phyloP scores from a whole-genome alignment of 2,888 invertebrate genomes.

The Octonoba sinensis region DNA sequence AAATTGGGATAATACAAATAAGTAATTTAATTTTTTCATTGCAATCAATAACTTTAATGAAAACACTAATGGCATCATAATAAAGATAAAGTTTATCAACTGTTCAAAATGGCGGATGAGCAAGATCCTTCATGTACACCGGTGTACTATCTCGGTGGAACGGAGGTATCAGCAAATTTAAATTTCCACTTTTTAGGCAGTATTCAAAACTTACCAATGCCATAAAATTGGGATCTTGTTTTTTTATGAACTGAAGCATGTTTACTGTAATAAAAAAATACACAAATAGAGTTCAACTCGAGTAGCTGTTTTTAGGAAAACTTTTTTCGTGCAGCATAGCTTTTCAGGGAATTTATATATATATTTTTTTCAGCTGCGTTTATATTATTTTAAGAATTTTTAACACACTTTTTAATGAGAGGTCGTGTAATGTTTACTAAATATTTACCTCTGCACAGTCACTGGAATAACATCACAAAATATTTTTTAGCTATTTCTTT shows the following conservation, averaged over 20 bases:
- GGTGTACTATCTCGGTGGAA: constrained; percentile 60
- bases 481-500: background rate
- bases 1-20: too few relatives aligned
- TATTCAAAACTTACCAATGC: background rate
- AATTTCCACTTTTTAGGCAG: background rate
- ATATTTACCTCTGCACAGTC: background rate
- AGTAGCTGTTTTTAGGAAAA: too few relatives aligned
- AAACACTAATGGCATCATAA: background rate
- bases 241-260: too few relatives aligned
- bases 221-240: background rate
- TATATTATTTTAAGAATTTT: too few relatives aligned
- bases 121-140: constrained; percentile 63
- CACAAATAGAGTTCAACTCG: too few relatives aligned
- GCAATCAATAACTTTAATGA: background rate
- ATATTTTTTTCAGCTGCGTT: too few relatives aligned
- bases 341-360: too few relatives aligned
- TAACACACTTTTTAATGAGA: too few relatives aligned
- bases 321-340: too few relatives aligned
- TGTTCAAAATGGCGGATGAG: constrained; percentile 56
- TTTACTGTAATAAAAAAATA: too few relatives aligned
- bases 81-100: constrained; percentile 7
- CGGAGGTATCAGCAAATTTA: constrained; percentile 40
- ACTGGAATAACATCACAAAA: background rate
- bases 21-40: too few relatives aligned
- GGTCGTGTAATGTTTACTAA: too few relatives aligned